A percentile compares a stretch with the other conserved stretches of the same genome.
Conservation (phyloP, 2,888 invertebrate species). For the Reticulitermes lucifugus region DNA sequence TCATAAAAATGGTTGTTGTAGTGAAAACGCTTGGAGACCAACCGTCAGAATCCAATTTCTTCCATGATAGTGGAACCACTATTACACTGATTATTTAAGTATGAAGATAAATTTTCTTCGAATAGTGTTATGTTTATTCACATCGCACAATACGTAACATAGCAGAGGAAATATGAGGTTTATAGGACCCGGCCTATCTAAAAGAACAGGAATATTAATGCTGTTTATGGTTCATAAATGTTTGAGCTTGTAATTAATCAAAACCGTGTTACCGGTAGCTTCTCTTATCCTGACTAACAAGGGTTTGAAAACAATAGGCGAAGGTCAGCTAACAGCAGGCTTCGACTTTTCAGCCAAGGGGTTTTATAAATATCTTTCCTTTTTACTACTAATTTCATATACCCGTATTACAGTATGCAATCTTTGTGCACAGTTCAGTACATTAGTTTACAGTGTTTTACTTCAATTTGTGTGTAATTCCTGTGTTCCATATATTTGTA, state of each 20-base stretch:
- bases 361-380: neutral
- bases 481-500: neutral
- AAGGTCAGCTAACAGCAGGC: neutral
- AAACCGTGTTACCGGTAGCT: neutral
- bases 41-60: slow-evolving; percentile 7
- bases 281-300: neutral
- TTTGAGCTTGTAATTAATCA: neutral
- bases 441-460: neutral
- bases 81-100: neutral
- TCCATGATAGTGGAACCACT: slow-evolving; percentile 11
- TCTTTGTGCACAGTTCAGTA: neutral
- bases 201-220: too few relatives aligned
- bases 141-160: neutral
- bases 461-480: neutral
- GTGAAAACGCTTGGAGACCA: neutral
- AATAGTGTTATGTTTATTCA: neutral
- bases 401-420: neutral
- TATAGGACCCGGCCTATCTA: neutral
- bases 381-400: neutral
- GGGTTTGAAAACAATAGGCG: neutral
- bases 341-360: neutral
- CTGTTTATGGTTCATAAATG: neutral
- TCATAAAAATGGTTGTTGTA: neutral
- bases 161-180: neutral
- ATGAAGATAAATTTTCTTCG: neutral